phyloP scores from a whole-genome alignment of 2,113 vertebrate species.

The Takifugu flavidus region DNA sequence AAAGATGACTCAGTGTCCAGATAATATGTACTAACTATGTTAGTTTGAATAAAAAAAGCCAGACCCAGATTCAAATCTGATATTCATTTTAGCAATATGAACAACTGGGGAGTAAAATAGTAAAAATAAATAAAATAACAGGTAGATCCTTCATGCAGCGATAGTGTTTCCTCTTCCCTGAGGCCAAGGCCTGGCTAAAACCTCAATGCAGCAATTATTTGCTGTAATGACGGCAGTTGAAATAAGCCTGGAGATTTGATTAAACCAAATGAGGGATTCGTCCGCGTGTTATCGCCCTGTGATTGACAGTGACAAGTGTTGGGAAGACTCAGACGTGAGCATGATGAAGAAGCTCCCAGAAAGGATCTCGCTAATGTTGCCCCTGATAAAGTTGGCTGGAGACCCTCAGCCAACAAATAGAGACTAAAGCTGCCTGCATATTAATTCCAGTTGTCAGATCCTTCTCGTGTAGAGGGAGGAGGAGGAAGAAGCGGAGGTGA shows the following conservation, averaged over 20 bases:
- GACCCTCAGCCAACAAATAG: constrained; percentile 88
- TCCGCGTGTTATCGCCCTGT: constrained; percentile 96
- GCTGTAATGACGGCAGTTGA: constrained; percentile 96
- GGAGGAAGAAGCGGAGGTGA: neutral
- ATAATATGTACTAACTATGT: constrained; percentile 99
- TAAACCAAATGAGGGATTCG: constrained; percentile 99
- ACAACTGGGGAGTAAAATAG: constrained; percentile 85
- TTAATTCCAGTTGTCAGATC: constrained; percentile 86
- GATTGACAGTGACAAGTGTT: constrained; percentile 99
- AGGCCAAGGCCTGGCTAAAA: constrained; percentile 92
- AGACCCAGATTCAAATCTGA: constrained; percentile 93
- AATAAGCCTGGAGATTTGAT: constrained; percentile 99
- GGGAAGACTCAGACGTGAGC: constrained; percentile 84
- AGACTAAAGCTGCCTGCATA: constrained; percentile 81
- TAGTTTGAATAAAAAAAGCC: constrained; percentile 94
- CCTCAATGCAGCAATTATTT: constrained; percentile 94
- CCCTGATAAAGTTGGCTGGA: constrained; percentile 93
- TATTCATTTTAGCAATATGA: constrained; percentile 98
- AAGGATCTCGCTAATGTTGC: constrained; percentile 98
- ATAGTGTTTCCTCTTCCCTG: constrained; percentile 92
- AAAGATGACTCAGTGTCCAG: constrained; percentile 92
- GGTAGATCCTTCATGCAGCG: constrained; percentile 87
- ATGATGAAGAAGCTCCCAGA: constrained; percentile 89
- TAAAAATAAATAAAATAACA: constrained; percentile 75
- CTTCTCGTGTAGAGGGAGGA: constrained; percentile 34